phyloP scores from a whole-genome alignment of 2,113 vertebrate genomes.

The Passerina amoena region DNA sequence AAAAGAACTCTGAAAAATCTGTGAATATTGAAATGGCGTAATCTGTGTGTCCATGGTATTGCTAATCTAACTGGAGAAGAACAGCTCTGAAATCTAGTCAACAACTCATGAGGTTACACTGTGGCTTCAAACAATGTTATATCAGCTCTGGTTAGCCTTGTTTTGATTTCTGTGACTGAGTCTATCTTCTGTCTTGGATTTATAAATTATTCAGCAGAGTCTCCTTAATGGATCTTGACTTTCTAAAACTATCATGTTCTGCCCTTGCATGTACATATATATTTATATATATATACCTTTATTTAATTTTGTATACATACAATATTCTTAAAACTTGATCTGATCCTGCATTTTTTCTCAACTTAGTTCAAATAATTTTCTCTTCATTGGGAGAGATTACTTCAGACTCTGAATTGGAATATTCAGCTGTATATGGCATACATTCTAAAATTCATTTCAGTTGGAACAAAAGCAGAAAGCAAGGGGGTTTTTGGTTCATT shows the following conservation, averaged over 20 bases:
- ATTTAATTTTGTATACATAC: neutral
- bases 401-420: neutral
- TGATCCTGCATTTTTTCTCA: neutral
- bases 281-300: neutral
- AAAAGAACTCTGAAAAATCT: neutral
- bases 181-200: neutral
- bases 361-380: neutral
- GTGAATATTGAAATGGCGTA: neutral
- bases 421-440: neutral
- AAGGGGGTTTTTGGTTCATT: neutral
- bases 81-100: neutral
- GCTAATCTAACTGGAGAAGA: neutral
- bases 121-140: neutral
- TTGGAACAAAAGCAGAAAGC: neutral
- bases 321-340: neutral
- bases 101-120: neutral
- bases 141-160: neutral
- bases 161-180: neutral
- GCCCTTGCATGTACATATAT: neutral
- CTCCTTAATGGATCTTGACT: neutral
- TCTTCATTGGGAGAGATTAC: neutral
- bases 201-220: slow-evolving; percentile 5
- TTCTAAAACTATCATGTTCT: neutral
- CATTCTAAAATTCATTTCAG: neutral
- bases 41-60: neutral